These are phyloP conservation scores for Tipula confusa DNA, from an alignment of 2,888 invertebrate genomes.

Conservation along the genomic window DNA sequence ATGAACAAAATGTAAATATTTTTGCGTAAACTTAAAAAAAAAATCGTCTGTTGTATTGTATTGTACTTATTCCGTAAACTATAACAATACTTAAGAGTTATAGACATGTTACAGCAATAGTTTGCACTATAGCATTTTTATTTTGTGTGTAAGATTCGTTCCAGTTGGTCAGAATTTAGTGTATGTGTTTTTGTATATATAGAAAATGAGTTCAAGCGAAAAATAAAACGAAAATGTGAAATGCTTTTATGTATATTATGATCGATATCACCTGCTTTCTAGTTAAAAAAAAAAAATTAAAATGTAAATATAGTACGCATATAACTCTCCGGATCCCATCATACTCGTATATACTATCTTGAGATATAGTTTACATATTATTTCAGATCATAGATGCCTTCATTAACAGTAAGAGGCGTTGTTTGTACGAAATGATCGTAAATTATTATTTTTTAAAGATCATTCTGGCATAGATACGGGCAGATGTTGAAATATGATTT, in stretches of 20 bases:
- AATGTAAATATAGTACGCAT: background rate
- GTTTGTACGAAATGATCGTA: background rate
- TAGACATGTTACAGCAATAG: background rate
- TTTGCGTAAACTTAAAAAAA: background rate
- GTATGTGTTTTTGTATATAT: background rate
- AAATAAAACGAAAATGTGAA: background rate
- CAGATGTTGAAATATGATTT: background rate
- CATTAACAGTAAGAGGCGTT: background rate
- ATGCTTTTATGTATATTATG: background rate
- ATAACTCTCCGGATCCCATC: background rate
- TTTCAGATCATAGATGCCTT: background rate
- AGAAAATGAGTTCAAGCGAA: constrained; percentile 20
- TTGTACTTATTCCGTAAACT: no score
- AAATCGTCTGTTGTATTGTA: background rate
- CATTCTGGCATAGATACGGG: background rate
- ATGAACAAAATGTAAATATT: background rate
- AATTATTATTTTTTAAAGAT: background rate
- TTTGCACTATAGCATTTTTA: background rate
- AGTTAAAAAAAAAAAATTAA: no score
- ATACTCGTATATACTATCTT: background rate
- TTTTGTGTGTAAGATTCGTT: background rate
- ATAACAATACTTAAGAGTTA: background rate
- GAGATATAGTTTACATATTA: background rate
- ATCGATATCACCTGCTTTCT: constrained; percentile 15
- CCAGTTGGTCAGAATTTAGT: background rate